Evolutionary conservation across 2,113 vertebrate species (phyloP), one percentile per base, ranked within the genome.

Genomic region (Sardina pilchardus): DNA sequence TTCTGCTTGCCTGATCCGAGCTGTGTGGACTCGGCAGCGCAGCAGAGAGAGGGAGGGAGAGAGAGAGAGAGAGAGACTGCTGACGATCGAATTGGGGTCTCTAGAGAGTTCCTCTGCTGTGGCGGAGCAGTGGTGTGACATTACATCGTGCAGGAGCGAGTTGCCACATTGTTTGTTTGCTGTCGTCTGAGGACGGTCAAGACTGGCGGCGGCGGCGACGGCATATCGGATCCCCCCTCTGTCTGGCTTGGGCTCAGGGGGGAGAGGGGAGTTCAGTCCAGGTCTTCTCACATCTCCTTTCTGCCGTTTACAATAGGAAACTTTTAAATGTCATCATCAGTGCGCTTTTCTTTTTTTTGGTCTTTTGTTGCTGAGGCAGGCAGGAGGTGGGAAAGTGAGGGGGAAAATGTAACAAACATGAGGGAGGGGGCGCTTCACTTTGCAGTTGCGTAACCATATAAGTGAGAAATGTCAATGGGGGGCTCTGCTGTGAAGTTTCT

Each of bases 401-500:
- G 21, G 24, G 6, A 17, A 75, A 75, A 75, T 34, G 26, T 36
- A 75, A 14, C 30, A 30, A 17, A 78, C 71, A 78, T 39, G 71
- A 78, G 10, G 71, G 30, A 78, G 71, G 71, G 67, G n/a, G 26
- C 1, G 71, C 30, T 12, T 5, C 12, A 19, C 71, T 30, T 78
- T 78, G 71, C 71, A 12, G 71, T 78, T 78, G 71, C 30, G 30
- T 78, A 78, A 78, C 12, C 71, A 36, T 4, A 78, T 30, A 34
- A 78, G 71, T 39, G 50, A 84, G 83, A 86, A 82, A 86, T 85
- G 16, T 86, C 78, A 42, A 71, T 14, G 45, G 81, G 86, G 81
- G 82, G 82, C 43, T 87, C 21, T 36, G 71, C 71, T 85, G 21
- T 88, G 44, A 90, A 85, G 45, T 75, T 78, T 34, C 84, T 83